Percentiles rank a stretch among this genome's conserved stretches.
phyloP scores from a whole-genome alignment of 2,888 invertebrate genomes.

The Cerastis rubricosa region DNA sequence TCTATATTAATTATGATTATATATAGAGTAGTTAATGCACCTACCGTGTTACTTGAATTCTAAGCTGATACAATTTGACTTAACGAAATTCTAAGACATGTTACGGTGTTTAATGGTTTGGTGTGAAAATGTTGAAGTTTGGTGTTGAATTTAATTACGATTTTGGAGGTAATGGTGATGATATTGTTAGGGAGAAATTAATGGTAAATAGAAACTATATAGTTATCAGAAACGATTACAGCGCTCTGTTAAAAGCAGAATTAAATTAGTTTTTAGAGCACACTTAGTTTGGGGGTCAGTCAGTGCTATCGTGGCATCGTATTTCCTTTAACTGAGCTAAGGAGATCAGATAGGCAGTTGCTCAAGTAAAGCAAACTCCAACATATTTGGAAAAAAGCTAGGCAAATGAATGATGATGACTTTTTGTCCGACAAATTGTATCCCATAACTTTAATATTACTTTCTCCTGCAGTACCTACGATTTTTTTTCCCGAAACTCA shows the following conservation, averaged over 20 bases:
- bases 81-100: slow-evolving; percentile 14
- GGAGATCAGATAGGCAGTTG: not conserved
- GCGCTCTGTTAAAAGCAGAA: not conserved
- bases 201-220: not conserved
- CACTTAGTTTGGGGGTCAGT: not conserved
- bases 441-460: not conserved
- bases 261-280: not conserved
- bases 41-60: slow-evolving; percentile 41
- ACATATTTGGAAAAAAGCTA: not conserved
- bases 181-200: not conserved
- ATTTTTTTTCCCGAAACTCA: not conserved
- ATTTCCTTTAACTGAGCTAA: not conserved
- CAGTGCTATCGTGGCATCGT: not conserved
- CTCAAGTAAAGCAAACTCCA: not conserved
- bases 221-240: not conserved
- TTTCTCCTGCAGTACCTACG: not conserved
- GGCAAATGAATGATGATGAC: not conserved
- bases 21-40: slow-evolving; percentile 41
- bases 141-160: slow-evolving; percentile 6
- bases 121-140: slow-evolving; percentile 13
- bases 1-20: slow-evolving; percentile 39
- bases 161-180: not conserved
- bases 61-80: slow-evolving; percentile 26
- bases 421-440: not conserved
- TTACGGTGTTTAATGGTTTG: slow-evolving; percentile 1